These are phyloP conservation scores for Dicyrtomina minuta DNA, from an alignment of 2,888 invertebrate genomes.

Conservation along the genomic window DNA sequence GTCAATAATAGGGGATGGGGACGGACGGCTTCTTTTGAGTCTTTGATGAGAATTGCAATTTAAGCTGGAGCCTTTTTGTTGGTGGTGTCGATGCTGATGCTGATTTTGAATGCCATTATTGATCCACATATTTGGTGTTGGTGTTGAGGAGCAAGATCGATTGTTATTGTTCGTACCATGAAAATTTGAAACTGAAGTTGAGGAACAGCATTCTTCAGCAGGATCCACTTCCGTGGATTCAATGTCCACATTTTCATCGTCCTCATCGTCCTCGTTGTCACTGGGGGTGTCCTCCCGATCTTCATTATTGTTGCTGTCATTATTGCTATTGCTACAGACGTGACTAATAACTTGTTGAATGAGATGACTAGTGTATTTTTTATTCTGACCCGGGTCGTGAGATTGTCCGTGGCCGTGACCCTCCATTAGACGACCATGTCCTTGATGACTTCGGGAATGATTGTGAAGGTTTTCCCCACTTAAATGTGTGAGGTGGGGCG, in stretches of 20 bases:
- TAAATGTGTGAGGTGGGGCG: too few species aligned
- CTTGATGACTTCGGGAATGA: too few species aligned
- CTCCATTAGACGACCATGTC: too few species aligned
- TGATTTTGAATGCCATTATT: conserved; percentile 25
- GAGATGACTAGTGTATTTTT: too few species aligned
- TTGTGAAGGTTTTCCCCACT: too few species aligned
- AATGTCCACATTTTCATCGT: conserved; percentile 73
- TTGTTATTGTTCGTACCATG: not conserved
- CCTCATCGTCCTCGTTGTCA: not conserved
- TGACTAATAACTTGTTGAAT: too few species aligned
- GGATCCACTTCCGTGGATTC: conserved; percentile 79
- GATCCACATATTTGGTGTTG: conserved; percentile 16
- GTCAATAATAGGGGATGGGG: too few species aligned
- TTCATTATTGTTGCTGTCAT: not conserved
- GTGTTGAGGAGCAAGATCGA: conserved; percentile 8
- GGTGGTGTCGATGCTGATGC: not conserved
- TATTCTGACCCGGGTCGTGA: too few species aligned
- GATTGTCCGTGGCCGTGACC: too few species aligned
- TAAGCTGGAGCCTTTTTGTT: not conserved
- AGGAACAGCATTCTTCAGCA: conserved; percentile 54
- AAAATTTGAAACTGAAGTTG: too few species aligned
- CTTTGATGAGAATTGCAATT: not conserved
- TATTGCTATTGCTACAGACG: not conserved
- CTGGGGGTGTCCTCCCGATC: too few species aligned
- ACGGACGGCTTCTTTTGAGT: not conserved